Base-by-base conservation (phyloP, 1,140 invertebrate species). In the Zaprionus ornatus region DNA sequence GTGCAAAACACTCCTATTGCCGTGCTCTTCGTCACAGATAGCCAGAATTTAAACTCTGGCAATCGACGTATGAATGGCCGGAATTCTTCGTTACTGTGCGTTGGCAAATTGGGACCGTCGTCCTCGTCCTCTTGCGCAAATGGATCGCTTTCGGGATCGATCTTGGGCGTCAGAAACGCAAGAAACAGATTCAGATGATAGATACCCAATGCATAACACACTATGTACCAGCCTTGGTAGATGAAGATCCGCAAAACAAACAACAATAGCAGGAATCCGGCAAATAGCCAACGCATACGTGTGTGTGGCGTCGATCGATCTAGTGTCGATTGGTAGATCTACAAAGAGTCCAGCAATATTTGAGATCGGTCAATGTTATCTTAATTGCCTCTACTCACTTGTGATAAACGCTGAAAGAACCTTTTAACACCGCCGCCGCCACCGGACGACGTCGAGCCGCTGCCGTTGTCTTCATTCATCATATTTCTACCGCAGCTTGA, bases 11-110 rank as follows among this genome's bases (percentile, higher is more conserved):
- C 95, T 29, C 96, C 98, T 80, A 99, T 95, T 2, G 98, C 60
- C n/a, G 98, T 99, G 56, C 98, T 98, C 92, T 98, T 99, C 42
- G 97, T 96, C 55, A 99, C 97, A 80, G 98, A 99, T 88, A 99
- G 96, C 99, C 99, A 99, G 94, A 99, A 99, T 94, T 99, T 99
- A 93, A 99, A 99, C 94, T 99, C 99, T 32, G 99, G 99, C 91
- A 99, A 94, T 86, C 99, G 95, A 81, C 99, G 94, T 92, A 99
- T 99, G 92, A 99, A 99, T 52, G 99, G 99, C 82, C 98, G 95
- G 93, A 99, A 99, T 93, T 99, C 99, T 94, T 99, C 99, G 92
- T 97, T 98, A 27, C 96, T 95, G 93, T 96, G 96, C 17, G 98
- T 99, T 29, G 99, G 99, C 82, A 99, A 95, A 87, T 97, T 96